Conservation (phyloP, 2,888 invertebrate genomes). For the Ophion ellenae region DNA sequence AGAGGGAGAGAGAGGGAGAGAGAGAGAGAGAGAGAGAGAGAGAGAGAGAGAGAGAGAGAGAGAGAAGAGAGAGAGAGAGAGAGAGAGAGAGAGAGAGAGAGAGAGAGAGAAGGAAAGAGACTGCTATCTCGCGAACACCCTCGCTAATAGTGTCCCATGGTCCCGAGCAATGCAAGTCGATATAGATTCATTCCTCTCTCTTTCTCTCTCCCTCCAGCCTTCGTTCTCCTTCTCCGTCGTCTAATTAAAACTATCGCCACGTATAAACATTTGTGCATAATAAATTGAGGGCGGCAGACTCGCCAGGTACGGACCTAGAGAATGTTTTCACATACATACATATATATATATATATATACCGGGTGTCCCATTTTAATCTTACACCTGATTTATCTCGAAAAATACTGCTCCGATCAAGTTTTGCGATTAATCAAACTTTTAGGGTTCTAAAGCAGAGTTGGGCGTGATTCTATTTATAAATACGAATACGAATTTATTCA, state of each 20-base stretch:
- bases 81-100: too few species aligned
- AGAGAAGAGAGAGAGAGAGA: too few species aligned
- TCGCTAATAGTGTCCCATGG: conserved; percentile 58
- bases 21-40: too few species aligned
- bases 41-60: neutral
- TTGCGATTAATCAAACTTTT: too few species aligned
- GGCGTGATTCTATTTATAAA: too few species aligned
- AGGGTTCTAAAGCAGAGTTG: too few species aligned
- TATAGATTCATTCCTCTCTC: conserved; percentile 46
- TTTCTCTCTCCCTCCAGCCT: neutral
- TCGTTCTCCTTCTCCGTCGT: conserved; percentile 17
- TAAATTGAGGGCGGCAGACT: conserved; percentile 46
- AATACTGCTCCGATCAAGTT: too few species aligned
- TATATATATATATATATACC: neutral
- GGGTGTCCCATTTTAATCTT: too few species aligned
- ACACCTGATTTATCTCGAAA: too few species aligned
- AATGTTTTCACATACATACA: neutral
- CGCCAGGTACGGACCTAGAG: conserved; percentile 17
- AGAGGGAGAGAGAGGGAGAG: too few species aligned
- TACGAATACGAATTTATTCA: too few species aligned
- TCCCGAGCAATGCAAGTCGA: conserved; percentile 52
- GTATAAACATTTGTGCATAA: conserved; percentile 62
- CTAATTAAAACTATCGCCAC: conserved; percentile 63
- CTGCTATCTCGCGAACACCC: conserved; percentile 58
- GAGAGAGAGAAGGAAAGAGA: neutral